These are phyloP conservation scores for Vulpes vulpes DNA, from an alignment of 2,113 vertebrate species.

Conservation along the genomic window DNA sequence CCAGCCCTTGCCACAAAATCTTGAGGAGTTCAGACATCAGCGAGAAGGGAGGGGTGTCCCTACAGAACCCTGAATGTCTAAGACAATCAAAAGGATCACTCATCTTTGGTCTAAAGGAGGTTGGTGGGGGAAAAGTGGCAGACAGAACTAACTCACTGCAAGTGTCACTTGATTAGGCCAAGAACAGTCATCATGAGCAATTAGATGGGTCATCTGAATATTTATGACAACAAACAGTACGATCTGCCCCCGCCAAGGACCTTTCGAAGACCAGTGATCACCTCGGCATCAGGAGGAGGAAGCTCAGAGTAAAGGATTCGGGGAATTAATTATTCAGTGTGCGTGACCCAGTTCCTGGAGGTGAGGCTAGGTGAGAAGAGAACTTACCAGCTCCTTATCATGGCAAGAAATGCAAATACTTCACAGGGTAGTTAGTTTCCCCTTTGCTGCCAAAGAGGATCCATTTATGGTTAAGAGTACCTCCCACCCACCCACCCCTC, in stretches of 20 bases:
- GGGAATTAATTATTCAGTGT: conserved; percentile 79
- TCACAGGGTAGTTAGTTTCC: background rate
- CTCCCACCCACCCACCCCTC: background rate
- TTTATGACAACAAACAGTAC: background rate
- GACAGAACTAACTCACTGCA: background rate
- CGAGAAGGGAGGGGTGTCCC: background rate
- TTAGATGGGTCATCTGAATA: background rate
- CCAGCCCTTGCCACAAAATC: background rate
- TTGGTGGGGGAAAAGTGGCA: background rate
- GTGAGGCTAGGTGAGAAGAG: conserved; percentile 51
- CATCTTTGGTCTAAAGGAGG: background rate
- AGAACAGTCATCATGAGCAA: background rate
- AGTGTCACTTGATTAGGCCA: background rate
- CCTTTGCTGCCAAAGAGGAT: conserved; percentile 21
- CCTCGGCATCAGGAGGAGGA: background rate
- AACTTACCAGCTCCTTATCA: conserved; percentile 47
- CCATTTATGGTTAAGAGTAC: conserved; percentile 29
- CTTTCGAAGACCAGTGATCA: background rate
- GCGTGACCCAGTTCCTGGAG: conserved; percentile 74
- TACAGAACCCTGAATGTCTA: background rate
- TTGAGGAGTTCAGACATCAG: conserved; percentile 1
- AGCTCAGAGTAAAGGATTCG: conserved; percentile 45
- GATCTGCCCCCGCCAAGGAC: background rate
- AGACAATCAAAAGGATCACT: background rate
- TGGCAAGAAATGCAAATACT: conserved; percentile 71